These are phyloP conservation scores for Chesias legatella DNA, from an alignment of 2,888 invertebrate species.

Conservation along the genomic window DNA sequence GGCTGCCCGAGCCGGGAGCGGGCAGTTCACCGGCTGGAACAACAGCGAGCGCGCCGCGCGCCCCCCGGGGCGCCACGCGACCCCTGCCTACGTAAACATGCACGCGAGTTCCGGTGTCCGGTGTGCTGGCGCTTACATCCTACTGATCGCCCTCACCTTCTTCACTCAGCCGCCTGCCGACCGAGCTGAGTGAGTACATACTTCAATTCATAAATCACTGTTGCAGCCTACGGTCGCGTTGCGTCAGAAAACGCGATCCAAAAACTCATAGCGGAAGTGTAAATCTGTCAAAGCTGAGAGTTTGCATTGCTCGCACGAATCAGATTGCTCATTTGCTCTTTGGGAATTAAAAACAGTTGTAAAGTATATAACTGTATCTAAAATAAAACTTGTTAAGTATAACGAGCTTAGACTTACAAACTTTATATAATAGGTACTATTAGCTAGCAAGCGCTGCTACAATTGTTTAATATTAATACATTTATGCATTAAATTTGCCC, in stretches of 20 bases:
- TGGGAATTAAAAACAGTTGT: too few relatives aligned
- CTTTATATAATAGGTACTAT: too few relatives aligned
- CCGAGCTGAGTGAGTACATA: slow-evolving; percentile 65
- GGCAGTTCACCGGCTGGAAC: slow-evolving; percentile 64
- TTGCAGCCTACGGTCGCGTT: slow-evolving; percentile 26
- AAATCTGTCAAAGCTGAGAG: slow-evolving; percentile 43
- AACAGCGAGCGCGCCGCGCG: slow-evolving; percentile 65
- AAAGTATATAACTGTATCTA: too few relatives aligned
- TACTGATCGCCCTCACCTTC: slow-evolving; percentile 61
- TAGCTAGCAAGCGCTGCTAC: too few relatives aligned
- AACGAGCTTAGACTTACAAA: too few relatives aligned
- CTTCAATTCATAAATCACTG: slow-evolving; percentile 13
- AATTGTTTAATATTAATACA: too few relatives aligned
- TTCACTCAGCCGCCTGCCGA: slow-evolving; percentile 61
- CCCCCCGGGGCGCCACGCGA: slow-evolving; percentile 43
- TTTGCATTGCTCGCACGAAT: slow-evolving; percentile 36
- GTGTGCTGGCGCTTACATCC: slow-evolving; percentile 62
- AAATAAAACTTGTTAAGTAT: too few relatives aligned
- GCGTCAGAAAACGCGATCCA: slow-evolving; percentile 29
- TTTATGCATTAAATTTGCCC: too few relatives aligned
- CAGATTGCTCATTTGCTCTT: slow-evolving; percentile 33
- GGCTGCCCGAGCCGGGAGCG: slow-evolving; percentile 34
- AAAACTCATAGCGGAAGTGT: slow-evolving; percentile 53
- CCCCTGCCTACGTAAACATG: slow-evolving; percentile 55
- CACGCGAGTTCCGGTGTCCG: slow-evolving; percentile 52